These are phyloP conservation scores for Danio jaintianensis DNA, from an alignment of 2,797 vertebrate species.

Conservation along the genomic window DNA sequence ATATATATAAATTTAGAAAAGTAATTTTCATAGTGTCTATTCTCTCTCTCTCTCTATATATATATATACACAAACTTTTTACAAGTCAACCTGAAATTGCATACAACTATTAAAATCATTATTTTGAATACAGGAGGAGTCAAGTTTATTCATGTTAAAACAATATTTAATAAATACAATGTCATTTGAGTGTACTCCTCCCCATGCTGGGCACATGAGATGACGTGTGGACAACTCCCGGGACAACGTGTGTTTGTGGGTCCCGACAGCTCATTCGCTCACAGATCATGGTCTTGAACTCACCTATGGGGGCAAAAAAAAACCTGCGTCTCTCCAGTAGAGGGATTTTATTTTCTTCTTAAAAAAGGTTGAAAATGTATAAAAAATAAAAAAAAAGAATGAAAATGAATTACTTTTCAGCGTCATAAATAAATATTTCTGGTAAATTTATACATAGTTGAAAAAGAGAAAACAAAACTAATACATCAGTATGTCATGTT, in stretches of 20 bases:
- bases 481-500: conserved; percentile 66
- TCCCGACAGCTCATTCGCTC: conserved; percentile 20
- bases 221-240: conserved; percentile 44
- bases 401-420: conserved; percentile 74
- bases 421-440: conserved; percentile 83
- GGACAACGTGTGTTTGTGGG: conserved; percentile 22
- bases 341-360: conserved; percentile 52
- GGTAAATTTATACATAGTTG: conserved; percentile 70
- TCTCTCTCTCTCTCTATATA: too few relatives aligned
- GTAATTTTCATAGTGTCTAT: too few relatives aligned
- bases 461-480: conserved; percentile 59
- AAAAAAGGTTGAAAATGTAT: conserved; percentile 64
- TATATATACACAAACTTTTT: too few relatives aligned
- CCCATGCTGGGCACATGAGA: conserved; percentile 74
- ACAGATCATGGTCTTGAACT: conserved; percentile 53
- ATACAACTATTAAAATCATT: neutral
- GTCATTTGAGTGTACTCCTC: conserved; percentile 71
- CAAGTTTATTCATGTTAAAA: conserved; percentile 82
- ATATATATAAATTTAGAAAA: too few relatives aligned
- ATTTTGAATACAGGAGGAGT: conserved; percentile 66
- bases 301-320: conserved; percentile 69
- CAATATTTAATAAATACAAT: conserved; percentile 80
- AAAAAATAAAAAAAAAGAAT: conserved; percentile 61
- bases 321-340: conserved; percentile 38
- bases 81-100: neutral